These are phyloP conservation scores for Hydriomena furcata DNA, from an alignment of 2,888 invertebrate genomes.

Conservation along the genomic window DNA sequence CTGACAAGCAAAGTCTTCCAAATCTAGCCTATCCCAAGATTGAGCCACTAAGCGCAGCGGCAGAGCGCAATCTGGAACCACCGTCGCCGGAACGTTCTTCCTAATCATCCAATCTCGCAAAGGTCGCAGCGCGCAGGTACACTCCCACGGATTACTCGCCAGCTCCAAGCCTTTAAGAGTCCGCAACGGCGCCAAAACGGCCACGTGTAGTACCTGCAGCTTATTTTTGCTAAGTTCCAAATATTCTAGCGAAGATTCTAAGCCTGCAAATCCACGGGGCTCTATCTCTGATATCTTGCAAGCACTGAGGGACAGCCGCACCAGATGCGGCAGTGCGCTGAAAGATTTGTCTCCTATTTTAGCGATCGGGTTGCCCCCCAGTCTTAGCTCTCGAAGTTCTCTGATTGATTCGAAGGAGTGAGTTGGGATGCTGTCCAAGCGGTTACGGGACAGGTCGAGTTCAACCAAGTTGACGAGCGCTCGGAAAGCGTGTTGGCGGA, in stretches of 20 bases:
- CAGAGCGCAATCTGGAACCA: conserved; percentile 86
- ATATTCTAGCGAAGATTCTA: conserved; percentile 89
- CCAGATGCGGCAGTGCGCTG: conserved; percentile 85
- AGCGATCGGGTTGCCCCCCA: conserved; percentile 89
- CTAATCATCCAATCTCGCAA: conserved; percentile 91
- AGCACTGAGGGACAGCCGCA: conserved; percentile 88
- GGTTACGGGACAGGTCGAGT: conserved; percentile 90
- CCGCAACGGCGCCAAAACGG: conserved; percentile 86
- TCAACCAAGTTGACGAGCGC: conserved; percentile 92
- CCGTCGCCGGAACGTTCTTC: conserved; percentile 89
- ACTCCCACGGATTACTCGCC: conserved; percentile 92
- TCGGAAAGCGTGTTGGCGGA: conserved; percentile 89
- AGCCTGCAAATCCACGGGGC: conserved; percentile 87
- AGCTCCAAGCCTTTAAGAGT: conserved; percentile 89
- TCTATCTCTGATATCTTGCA: conserved; percentile 88
- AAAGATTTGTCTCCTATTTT: conserved; percentile 88
- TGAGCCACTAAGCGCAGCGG: conserved; percentile 86
- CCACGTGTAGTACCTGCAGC: conserved; percentile 86
- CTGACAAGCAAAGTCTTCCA: conserved; percentile 91
- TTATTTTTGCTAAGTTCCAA: conserved; percentile 90
- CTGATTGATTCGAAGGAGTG: conserved; percentile 88
- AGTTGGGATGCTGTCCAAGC: conserved; percentile 87
- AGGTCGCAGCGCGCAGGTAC: conserved; percentile 89
- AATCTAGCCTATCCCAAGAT: conserved; percentile 89
- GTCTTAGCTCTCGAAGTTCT: conserved; percentile 88